phyloP scores from a whole-genome alignment of 2,113 vertebrate species.

The Oophaga pumilio region DNA sequence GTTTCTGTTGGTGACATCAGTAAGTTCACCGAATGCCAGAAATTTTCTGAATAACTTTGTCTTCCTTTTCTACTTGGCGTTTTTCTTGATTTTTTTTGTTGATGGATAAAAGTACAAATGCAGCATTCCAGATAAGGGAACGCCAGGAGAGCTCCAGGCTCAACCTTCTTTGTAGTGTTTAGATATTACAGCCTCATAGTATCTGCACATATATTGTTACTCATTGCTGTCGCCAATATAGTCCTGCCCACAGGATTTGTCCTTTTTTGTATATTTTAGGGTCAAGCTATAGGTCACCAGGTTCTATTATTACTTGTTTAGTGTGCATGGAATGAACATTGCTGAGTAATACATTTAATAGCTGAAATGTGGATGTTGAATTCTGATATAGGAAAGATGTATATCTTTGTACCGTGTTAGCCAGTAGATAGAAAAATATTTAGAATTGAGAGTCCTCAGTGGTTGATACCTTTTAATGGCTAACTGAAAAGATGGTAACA shows the following conservation, averaged over 20 bases:
- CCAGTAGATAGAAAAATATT: no score
- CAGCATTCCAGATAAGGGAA: background rate
- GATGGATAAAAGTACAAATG: background rate
- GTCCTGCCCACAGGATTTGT: no score
- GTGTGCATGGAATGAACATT: background rate
- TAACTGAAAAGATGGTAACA: no score
- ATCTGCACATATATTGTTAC: background rate
- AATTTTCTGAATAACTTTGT: slow-evolving; percentile 17
- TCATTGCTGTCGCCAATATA: background rate
- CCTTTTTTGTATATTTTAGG: background rate
- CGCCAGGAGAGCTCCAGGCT: background rate
- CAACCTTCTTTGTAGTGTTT: background rate
- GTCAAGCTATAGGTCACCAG: background rate
- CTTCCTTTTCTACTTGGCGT: background rate
- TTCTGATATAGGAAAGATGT: no score
- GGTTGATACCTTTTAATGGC: no score
- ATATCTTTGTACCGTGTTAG: no score
- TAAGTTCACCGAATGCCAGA: slow-evolving; percentile 19
- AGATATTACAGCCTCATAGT: background rate
- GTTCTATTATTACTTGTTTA: background rate
- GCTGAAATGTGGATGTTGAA: no score
- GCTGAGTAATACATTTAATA: background rate
- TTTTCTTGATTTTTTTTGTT: background rate
- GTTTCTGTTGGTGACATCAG: slow-evolving; percentile 39
- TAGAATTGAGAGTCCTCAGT: no score